Conservation (phyloP, 92 coral and sea anemone species). For the Epizoanthus rinbou region DNA sequence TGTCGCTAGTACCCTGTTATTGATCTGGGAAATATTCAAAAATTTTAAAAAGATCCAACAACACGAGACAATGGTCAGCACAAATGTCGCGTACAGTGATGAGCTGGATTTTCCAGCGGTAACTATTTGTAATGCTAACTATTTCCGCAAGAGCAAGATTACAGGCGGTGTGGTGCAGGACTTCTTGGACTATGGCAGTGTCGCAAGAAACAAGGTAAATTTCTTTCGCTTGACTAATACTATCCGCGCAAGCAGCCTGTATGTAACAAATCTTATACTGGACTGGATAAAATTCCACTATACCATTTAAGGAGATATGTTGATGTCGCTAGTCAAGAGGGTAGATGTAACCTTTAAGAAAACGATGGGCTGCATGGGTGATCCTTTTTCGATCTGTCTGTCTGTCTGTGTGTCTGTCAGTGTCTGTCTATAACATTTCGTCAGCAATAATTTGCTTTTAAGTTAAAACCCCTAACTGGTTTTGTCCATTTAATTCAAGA, state of each 20-base stretch:
- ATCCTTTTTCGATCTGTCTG: too few relatives aligned
- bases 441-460: not conserved
- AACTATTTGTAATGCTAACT: conserved; percentile 1
- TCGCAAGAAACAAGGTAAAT: not conserved
- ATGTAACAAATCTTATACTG: too few relatives aligned
- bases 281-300: too few relatives aligned
- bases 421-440: not conserved
- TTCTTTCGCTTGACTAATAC: too few relatives aligned
- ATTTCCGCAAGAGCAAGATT: conserved; percentile 20
- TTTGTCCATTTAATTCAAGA: not conserved
- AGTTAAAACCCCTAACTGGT: too few relatives aligned
- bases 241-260: too few relatives aligned
- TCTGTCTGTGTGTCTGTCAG: too few relatives aligned
- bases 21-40: too few relatives aligned
- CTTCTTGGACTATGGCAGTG: not conserved
- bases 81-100: not conserved
- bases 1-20: not conserved
- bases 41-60: not conserved
- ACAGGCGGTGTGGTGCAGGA: not conserved
- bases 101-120: conserved; percentile 35
- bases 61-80: not conserved
- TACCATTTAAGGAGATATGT: too few relatives aligned
- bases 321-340: too few relatives aligned
- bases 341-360: too few relatives aligned
- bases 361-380: too few relatives aligned